Percentiles rank a stretch among this genome's conserved stretches.
phyloP scores from a whole-genome alignment of 2,113 vertebrate species.

The Noturus placidus region DNA sequence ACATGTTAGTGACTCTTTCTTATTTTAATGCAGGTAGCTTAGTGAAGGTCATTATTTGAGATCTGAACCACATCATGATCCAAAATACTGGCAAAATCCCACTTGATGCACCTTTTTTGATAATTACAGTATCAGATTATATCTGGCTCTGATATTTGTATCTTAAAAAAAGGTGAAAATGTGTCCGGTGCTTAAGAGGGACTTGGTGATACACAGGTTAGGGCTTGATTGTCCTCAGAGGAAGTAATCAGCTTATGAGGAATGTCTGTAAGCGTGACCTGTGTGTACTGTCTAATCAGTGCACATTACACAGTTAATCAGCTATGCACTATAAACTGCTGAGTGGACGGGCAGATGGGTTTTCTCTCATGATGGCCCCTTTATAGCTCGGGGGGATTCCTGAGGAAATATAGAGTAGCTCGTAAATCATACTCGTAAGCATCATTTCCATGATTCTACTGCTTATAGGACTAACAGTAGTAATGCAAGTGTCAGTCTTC shows the following conservation, averaged over 20 bases:
- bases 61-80: neutral
- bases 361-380: neutral
- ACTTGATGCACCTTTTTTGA: neutral
- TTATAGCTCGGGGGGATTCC: neutral
- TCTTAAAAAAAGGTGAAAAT: neutral
- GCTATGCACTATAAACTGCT: neutral
- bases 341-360: neutral
- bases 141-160: neutral
- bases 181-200: neutral
- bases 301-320: conserved; percentile 15
- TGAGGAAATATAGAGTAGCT: neutral
- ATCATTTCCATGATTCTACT: too few relatives aligned
- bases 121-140: neutral
- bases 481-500: neutral
- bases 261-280: neutral
- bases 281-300: conserved; percentile 9
- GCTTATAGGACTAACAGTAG: neutral
- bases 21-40: neutral
- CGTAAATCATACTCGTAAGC: neutral
- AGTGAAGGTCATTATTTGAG: neutral
- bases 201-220: neutral
- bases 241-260: conserved; percentile 14
- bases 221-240: neutral
- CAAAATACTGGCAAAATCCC: neutral
- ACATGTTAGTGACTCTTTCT: neutral